Base-by-base conservation (phyloP, 2,888 invertebrate genomes). In the Baronia brevicornis region DNA sequence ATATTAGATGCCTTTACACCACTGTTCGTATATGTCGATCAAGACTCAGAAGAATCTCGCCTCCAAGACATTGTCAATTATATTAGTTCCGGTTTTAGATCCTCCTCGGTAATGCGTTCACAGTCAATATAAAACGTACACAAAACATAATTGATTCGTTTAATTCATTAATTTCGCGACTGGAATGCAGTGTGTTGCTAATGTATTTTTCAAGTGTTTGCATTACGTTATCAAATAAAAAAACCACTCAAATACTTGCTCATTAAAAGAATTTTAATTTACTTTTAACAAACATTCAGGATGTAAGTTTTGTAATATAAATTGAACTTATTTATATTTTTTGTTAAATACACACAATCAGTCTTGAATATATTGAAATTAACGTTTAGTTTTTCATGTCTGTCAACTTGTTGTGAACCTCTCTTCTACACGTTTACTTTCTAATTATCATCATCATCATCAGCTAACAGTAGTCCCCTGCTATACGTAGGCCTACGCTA, bases 81-180 rank as follows among this genome's bases (percentile, higher is more conserved):
- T 48, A 28, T 55, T 60, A 72, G 79, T 79, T 80, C 80, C 80
- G 78, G 74, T 73, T 82, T 46, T 53, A 72, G 65, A 77, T 82
- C 79, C 77, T 79, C 67, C 60, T 78, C 50, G 33, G 54, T 70
- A 69, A 71, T 69, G 59, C 56, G 56, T 64, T 54, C 58, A 51
- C 49, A 44, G 44, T 49, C 45, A 41, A 28, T 41, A 47, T 63
- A 65, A 55, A 62, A 54, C n/a, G 43, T 41, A 44, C 54, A 54
- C 65, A 68, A 70, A 68, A 62, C 48, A 44, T 68, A 72, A 72
- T 69, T 63, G 61, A 63, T 61, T 63, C 57, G 51, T 58, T 60
- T 59, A 53, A 57, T 50, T 52, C 53, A 54, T 44, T 60, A 50
- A 64, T 71, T 67, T 67, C 66, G 50, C 46, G 47, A 53, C 51